These are phyloP conservation scores for Circaetus gallicus DNA, from an alignment of 2,113 vertebrate genomes.

Conservation along the genomic window DNA sequence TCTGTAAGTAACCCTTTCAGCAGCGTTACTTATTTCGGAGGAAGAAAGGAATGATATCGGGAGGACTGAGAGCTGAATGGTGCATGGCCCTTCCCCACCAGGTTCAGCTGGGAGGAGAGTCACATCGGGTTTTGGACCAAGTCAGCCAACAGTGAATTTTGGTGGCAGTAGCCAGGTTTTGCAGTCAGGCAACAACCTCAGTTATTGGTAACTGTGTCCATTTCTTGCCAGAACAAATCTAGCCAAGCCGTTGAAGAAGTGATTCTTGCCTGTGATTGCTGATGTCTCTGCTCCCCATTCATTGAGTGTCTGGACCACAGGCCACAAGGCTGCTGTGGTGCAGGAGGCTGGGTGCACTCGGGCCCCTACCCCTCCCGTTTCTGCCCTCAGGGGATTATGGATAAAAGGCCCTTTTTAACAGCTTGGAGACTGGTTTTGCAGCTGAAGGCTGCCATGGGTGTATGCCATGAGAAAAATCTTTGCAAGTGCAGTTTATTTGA, in stretches of 20 bases:
- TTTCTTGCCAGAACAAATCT: neutral
- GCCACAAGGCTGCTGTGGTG: accelerated
- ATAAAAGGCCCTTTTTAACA: neutral
- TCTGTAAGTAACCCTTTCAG: neutral
- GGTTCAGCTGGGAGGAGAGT: neutral
- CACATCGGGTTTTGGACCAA: neutral
- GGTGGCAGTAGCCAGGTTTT: neutral
- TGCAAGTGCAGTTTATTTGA: neutral
- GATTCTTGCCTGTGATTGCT: neutral
- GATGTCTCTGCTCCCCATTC: neutral
- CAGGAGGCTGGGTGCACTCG: neutral
- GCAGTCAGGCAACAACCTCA: neutral
- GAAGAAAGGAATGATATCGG: neutral
- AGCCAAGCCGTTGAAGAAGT: neutral
- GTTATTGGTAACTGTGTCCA: neutral
- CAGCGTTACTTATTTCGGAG: neutral
- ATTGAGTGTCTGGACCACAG: accelerated
- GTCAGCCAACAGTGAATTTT: neutral
- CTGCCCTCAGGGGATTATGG: accelerated
- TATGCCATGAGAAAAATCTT: neutral
- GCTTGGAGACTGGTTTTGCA: neutral
- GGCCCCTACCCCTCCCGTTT: neutral
- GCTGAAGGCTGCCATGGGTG: accelerated
- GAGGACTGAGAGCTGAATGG: neutral
- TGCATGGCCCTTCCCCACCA: neutral